Conservation (phyloP, 2,797 vertebrate species). For the Sebastiscus albofasciatus region DNA sequence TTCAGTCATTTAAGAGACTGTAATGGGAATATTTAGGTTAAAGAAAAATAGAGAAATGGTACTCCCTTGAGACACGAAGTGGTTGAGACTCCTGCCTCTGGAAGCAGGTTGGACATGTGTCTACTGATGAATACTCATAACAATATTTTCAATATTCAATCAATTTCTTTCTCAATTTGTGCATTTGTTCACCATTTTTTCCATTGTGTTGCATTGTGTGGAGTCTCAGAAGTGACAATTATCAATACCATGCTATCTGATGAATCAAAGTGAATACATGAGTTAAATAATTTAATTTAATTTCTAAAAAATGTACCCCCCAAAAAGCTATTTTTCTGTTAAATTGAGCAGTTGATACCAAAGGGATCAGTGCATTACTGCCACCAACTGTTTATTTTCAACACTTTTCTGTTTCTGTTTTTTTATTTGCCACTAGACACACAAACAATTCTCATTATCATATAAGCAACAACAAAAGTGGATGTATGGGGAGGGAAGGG, state of each 20-base stretch:
- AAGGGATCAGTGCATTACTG: not conserved
- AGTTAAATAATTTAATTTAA: not conserved
- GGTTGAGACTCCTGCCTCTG: not conserved
- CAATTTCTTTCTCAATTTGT: too few species aligned
- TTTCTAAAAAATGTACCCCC: accelerated
- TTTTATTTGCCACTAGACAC: not conserved
- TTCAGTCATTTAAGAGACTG: slow-evolving; percentile 35
- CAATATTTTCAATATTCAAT: too few species aligned
- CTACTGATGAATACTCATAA: not conserved
- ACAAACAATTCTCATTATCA: not conserved
- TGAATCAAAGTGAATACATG: not conserved
- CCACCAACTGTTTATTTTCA: not conserved
- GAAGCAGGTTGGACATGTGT: not conserved
- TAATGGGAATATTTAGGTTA: slow-evolving; percentile 45
- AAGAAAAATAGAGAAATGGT: slow-evolving; percentile 13
- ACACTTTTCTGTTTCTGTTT: not conserved
- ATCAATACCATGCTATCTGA: not conserved
- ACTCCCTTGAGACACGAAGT: not conserved
- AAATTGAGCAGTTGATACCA: not conserved
- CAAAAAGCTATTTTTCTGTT: not conserved
- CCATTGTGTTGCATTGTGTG: not conserved
- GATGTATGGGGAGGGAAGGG: not conserved
- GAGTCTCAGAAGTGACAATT: not conserved
- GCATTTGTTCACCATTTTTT: not conserved
- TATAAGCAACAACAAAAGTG: not conserved